Percentiles rank a stretch among this genome's conserved stretches.
These are phyloP conservation scores for Hetaerina titia DNA, from an alignment of 2,888 invertebrate species.

Conservation along the genomic window DNA sequence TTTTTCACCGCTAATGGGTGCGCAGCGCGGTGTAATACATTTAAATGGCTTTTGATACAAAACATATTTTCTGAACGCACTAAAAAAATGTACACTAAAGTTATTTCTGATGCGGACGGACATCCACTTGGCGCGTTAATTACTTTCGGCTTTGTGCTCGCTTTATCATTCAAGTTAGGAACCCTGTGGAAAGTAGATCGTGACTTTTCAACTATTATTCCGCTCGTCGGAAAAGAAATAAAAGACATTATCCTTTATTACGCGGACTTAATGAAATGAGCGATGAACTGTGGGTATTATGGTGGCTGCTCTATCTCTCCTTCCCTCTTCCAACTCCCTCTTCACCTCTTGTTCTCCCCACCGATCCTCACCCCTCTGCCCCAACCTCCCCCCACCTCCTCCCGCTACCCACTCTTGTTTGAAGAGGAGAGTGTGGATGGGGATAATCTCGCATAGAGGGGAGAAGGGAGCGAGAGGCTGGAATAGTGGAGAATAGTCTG, in stretches of 20 bases:
- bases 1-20: not conserved
- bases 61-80: not conserved
- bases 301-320: not conserved
- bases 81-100: not conserved
- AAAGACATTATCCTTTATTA: not conserved
- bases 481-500: not conserved
- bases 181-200: not conserved
- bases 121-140: not conserved
- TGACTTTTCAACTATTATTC: slow-evolving; percentile 31
- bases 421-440: not conserved
- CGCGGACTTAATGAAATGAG: not conserved
- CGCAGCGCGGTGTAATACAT: not conserved
- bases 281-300: not conserved
- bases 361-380: not conserved
- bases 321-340: not conserved
- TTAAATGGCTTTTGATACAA: not conserved
- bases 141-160: not conserved
- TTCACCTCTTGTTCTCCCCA: not conserved
- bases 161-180: slow-evolving; percentile 3
- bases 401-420: not conserved
- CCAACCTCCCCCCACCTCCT: not conserved
- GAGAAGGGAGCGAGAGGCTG: too few species aligned
- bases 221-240: not conserved
- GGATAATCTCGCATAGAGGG: not conserved
- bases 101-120: not conserved